phyloP scores from a whole-genome alignment of 2,113 vertebrate genomes.

The Brachypteracias leptosomus region DNA sequence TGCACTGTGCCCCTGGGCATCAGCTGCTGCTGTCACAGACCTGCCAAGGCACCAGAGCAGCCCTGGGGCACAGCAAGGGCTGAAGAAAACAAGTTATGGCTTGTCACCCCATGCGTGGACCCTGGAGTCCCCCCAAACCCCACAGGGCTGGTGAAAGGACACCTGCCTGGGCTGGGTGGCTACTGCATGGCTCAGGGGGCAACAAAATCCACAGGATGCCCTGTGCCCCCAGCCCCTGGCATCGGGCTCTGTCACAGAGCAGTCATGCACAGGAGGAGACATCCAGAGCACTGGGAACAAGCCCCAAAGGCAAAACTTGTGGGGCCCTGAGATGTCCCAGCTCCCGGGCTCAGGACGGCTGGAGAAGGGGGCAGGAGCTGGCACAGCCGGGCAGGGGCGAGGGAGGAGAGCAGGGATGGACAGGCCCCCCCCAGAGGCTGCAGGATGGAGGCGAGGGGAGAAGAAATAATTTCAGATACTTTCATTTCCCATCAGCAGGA shows the following conservation, averaged over 20 bases:
- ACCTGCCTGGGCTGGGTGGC: background rate
- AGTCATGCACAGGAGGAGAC: background rate
- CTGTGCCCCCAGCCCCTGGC: background rate
- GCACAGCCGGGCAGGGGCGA: background rate
- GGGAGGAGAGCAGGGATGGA: background rate
- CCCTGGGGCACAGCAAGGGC: too few species aligned
- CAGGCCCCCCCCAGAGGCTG: background rate
- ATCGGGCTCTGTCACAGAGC: background rate
- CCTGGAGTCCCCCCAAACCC: fast-evolving
- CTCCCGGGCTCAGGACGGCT: background rate
- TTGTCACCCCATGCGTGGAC: background rate
- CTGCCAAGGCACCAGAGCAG: background rate
- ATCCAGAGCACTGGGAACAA: background rate
- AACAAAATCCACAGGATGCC: too few species aligned
- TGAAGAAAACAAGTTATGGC: background rate
- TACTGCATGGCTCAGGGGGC: fast-evolving
- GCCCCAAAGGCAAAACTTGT: background rate
- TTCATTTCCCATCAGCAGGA: background rate
- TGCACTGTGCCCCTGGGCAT: background rate
- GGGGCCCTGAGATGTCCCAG: background rate
- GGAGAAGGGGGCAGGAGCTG: background rate
- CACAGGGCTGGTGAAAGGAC: background rate
- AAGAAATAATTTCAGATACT: background rate
- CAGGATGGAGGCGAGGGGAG: background rate
- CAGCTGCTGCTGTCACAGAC: background rate